Evolutionary conservation across 2,888 invertebrate species (phyloP).

Genomic region (Mythimna pallens): DNA sequence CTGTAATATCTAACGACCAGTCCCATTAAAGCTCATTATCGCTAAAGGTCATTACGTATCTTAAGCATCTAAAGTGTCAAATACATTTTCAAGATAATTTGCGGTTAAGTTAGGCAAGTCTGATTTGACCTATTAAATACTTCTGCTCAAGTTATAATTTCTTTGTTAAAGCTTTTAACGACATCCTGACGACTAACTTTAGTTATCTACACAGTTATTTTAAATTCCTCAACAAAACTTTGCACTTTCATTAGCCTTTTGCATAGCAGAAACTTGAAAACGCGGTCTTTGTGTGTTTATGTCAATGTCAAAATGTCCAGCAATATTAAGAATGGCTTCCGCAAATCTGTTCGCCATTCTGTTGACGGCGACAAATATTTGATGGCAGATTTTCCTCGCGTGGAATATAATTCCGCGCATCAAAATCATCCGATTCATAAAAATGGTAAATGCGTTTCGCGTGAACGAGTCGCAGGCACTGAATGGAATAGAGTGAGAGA

Average conservation of each 20-base stretch:
- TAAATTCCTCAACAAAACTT: slow-evolving; percentile 60
- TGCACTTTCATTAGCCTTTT: slow-evolving; percentile 61
- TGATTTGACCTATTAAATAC: slow-evolving; percentile 64
- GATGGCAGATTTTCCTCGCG: slow-evolving; percentile 11
- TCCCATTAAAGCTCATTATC: slow-evolving; percentile 39
- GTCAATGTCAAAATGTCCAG: slow-evolving; percentile 42
- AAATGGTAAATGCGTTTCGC: slow-evolving; percentile 54
- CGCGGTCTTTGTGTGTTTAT: slow-evolving; percentile 48
- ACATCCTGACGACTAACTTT: slow-evolving; percentile 58
- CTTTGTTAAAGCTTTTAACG: slow-evolving; percentile 67
- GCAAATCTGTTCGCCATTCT: slow-evolving; percentile 39
- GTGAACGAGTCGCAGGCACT: slow-evolving; percentile 49
- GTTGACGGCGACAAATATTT: slow-evolving; percentile 33
- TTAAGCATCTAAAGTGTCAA: slow-evolving; percentile 53
- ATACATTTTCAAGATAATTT: slow-evolving; percentile 63
- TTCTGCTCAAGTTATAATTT: slow-evolving; percentile 62
- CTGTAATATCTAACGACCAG: slow-evolving; percentile 38
- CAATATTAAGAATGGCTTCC: slow-evolving; percentile 39
- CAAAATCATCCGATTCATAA: slow-evolving; percentile 53
- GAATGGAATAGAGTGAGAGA: slow-evolving; percentile 50
- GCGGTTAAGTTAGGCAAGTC: slow-evolving; percentile 46
- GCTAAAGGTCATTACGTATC: slow-evolving; percentile 46
- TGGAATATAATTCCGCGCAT: slow-evolving; percentile 11
- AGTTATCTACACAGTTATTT: slow-evolving; percentile 60
- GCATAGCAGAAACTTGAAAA: slow-evolving; percentile 55